These are phyloP conservation scores for Platanista minor DNA, from an alignment of 2,113 vertebrate species.

Conservation along the genomic window DNA sequence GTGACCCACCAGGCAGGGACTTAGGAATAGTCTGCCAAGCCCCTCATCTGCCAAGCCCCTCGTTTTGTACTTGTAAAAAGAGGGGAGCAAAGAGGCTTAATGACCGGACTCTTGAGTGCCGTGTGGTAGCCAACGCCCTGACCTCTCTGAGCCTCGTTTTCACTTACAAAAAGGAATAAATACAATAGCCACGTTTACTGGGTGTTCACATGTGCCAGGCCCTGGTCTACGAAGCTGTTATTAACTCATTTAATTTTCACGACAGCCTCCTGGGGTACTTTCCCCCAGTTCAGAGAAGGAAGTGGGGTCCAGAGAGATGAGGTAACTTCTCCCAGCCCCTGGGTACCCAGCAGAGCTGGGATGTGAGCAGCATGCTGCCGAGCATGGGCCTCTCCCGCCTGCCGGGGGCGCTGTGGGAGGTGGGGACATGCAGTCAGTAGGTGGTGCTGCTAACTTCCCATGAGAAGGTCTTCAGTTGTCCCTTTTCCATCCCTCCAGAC, in stretches of 20 bases:
- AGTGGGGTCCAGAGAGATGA: neutral
- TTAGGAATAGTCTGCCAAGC: neutral
- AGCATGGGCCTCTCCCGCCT: neutral
- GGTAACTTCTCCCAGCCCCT: neutral
- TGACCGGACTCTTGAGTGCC: accelerated
- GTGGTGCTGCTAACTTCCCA: accelerated
- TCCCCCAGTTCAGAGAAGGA: neutral
- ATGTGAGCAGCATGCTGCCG: too few species aligned
- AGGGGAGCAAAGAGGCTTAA: neutral
- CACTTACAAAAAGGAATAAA: neutral
- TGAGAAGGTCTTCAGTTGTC: neutral
- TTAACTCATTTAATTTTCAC: neutral
- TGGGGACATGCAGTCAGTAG: accelerated
- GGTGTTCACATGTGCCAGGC: neutral
- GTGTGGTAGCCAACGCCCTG: accelerated
- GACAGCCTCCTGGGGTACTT: neutral
- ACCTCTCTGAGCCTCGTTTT: neutral
- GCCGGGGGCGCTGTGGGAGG: neutral
- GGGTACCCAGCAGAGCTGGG: accelerated
- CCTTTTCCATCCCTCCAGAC: slow-evolving; percentile 82
- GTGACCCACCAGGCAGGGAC: neutral
- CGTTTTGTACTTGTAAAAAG: accelerated
- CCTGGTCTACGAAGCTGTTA: neutral
- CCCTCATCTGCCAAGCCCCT: neutral
- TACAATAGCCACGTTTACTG: accelerated